Conservation (phyloP, 2,113 vertebrate species). For the Poicephalus meyeri region DNA sequence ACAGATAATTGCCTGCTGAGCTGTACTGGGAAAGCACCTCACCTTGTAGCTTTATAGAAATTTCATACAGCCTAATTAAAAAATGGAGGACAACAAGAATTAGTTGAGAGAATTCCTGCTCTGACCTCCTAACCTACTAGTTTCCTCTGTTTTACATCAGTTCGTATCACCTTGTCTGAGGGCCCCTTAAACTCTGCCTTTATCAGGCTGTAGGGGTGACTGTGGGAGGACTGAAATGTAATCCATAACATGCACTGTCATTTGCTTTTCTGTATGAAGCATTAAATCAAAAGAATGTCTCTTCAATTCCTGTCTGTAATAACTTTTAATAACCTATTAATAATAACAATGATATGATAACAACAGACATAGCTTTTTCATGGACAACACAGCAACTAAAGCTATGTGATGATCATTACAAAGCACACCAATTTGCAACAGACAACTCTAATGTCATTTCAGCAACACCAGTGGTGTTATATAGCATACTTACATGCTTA, state of each 20-base stretch:
- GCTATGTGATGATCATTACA: neutral
- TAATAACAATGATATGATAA: neutral
- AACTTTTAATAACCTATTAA: neutral
- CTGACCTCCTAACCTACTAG: neutral
- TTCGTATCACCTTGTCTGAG: accelerated
- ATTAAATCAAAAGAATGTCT: neutral
- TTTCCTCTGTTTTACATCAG: neutral
- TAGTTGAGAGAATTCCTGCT: neutral
- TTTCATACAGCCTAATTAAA: neutral
- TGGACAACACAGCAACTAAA: neutral
- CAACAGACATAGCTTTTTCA: neutral
- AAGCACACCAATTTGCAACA: neutral
- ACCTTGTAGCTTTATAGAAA: neutral
- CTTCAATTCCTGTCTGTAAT: neutral
- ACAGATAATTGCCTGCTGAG: neutral
- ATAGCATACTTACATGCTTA: neutral
- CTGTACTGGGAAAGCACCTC: neutral
- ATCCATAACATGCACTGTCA: neutral
- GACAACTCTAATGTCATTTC: neutral
- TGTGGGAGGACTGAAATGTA: neutral
- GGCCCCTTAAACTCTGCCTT: neutral
- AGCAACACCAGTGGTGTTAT: neutral
- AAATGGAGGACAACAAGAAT: neutral
- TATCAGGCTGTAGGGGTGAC: neutral
- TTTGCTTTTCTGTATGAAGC: neutral